These are phyloP conservation scores for zebrafish (Danio rerio) DNA, from an alignment of 2,113 vertebrate genomes.

Conservation along the genomic window GRCz12tu NC_133198.1:49519001-49519500, in stretches of 20 bases:
- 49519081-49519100: conserved; percentile 93
- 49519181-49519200: background rate
- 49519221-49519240: background rate
- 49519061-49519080: conserved; percentile 89
- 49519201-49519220: background rate
- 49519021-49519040: conserved; percentile 86
- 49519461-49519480: too few species aligned
- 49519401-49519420: conserved; percentile 90
- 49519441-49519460: too few species aligned
- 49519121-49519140: too few species aligned
- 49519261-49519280: background rate
- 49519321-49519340: conserved; percentile 85
- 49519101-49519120: conserved; percentile 44
- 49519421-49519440: too few species aligned
- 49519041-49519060: conserved; percentile 86
- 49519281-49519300: background rate
- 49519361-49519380: conserved; percentile 87
- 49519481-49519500: too few species aligned
- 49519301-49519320: conserved; percentile 86
- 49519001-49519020: conserved; percentile 83
- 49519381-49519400: conserved; percentile 87
- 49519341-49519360: conserved; percentile 88
- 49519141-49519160: too few species aligned
- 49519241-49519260: background rate
- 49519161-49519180: too few species aligned